Conservation (phyloP, 2,888 invertebrate genomes). For the Chironomus riparius region DNA sequence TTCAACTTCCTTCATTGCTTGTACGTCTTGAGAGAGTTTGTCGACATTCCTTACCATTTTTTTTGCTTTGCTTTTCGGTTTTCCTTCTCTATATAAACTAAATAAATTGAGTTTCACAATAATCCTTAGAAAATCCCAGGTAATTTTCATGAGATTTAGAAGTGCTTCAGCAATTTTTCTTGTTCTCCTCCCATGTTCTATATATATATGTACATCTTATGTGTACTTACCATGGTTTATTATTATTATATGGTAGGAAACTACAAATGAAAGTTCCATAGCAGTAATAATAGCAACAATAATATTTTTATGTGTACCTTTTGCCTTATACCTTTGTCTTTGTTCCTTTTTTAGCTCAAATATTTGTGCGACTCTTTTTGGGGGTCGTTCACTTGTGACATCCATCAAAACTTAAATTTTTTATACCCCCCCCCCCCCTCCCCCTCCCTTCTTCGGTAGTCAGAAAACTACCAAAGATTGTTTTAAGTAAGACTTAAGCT, state of each 20-base stretch:
- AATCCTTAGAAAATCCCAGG: slow-evolving; percentile 26
- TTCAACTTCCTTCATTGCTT: neutral
- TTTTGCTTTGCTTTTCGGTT: neutral
- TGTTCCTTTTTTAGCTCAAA: too few relatives aligned
- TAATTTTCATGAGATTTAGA: slow-evolving; percentile 26
- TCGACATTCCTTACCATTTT: neutral
- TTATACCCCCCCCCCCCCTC: too few relatives aligned
- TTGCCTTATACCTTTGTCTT: neutral
- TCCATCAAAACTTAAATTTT: too few relatives aligned
- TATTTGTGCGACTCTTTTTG: too few relatives aligned
- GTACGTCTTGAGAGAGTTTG: neutral
- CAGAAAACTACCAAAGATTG: too few relatives aligned
- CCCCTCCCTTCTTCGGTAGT: too few relatives aligned
- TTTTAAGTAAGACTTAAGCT: too few relatives aligned
- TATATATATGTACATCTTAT: neutral
- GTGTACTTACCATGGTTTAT: neutral
- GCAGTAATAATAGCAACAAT: neutral
- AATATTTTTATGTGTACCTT: neutral
- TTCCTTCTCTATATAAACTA: neutral
- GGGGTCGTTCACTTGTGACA: too few relatives aligned
- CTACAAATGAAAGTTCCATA: neutral
- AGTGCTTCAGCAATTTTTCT: neutral
- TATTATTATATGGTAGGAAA: neutral
- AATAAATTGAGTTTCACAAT: slow-evolving; percentile 26
- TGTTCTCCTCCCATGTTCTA: neutral